Conservation (phyloP, 1,140 invertebrate genomes). For the Penaeus japonicus region DNA sequence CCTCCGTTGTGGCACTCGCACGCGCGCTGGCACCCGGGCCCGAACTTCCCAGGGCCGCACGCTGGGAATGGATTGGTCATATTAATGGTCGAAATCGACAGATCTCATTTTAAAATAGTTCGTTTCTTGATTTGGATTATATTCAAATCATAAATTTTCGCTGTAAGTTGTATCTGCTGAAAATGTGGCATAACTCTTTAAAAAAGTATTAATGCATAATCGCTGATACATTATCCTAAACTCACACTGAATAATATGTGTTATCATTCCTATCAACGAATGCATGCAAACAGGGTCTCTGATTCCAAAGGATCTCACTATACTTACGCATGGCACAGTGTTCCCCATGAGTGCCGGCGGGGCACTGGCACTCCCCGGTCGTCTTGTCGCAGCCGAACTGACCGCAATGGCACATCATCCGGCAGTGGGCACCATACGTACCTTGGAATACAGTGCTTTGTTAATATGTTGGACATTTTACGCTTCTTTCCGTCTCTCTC, state of each 20-base stretch:
- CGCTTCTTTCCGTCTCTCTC: neutral
- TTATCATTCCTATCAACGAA: too few species aligned
- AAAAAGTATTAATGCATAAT: too few species aligned
- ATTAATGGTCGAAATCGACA: too few species aligned
- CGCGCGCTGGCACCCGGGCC: constrained; percentile 72
- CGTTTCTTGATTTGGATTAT: too few species aligned
- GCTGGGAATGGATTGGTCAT: neutral
- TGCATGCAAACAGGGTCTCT: too few species aligned
- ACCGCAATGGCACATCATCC: constrained; percentile 23
- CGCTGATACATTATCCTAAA: too few species aligned
- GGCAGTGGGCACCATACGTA: constrained; percentile 22
- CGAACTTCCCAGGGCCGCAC: constrained; percentile 76
- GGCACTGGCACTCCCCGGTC: constrained; percentile 31
- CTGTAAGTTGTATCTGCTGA: too few species aligned
- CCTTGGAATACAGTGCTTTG: neutral
- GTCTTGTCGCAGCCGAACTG: constrained; percentile 2
- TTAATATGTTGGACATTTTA: neutral
- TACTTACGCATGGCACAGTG: constrained; percentile 33
- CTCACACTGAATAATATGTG: too few species aligned
- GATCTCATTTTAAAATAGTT: too few species aligned
- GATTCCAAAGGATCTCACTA: neutral
- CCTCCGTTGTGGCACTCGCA: constrained; percentile 80
- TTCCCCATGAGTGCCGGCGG: constrained; percentile 13
- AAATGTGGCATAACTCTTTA: too few species aligned
- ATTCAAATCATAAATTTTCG: too few species aligned